phyloP scores from a whole-genome alignment of 2,113 vertebrate species.

The Egretta garzetta region DNA sequence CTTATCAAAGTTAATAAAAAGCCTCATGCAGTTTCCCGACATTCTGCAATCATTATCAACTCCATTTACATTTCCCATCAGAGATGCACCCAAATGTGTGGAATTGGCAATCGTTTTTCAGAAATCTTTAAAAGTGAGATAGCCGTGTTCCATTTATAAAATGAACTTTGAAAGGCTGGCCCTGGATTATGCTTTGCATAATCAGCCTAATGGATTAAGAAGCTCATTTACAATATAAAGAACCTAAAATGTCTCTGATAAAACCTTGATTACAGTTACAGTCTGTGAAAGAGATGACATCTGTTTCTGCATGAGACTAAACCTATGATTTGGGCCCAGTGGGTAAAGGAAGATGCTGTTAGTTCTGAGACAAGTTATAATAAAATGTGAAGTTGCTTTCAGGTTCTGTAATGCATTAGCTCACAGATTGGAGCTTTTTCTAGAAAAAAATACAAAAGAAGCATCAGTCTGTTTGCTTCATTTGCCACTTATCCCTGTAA shows the following conservation, averaged over 20 bases:
- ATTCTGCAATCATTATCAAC: constrained; percentile 23
- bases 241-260: background rate
- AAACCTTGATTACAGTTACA: constrained; percentile 27
- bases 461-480: background rate
- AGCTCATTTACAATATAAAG: constrained; percentile 54
- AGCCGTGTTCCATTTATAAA: constrained; percentile 27
- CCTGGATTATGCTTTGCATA: constrained; percentile 48
- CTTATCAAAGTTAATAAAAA: constrained; percentile 22
- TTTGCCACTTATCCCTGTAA: background rate
- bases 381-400: background rate
- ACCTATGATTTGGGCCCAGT: background rate
- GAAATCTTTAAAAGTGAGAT: constrained; percentile 46
- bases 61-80: constrained; percentile 57
- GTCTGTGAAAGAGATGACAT: constrained; percentile 16
- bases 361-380: background rate
- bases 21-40: background rate
- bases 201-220: constrained; percentile 53
- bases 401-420: background rate
- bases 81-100: constrained; percentile 32
- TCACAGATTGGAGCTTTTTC: background rate
- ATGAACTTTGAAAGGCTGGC: constrained; percentile 17
- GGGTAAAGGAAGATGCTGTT: background rate
- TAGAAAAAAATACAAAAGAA: background rate
- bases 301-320: constrained; percentile 17
- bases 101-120: background rate